Conservation (phyloP, 30 jellyfish, hydroid and myxozoan species). For the Morbakka virulenta region DNA sequence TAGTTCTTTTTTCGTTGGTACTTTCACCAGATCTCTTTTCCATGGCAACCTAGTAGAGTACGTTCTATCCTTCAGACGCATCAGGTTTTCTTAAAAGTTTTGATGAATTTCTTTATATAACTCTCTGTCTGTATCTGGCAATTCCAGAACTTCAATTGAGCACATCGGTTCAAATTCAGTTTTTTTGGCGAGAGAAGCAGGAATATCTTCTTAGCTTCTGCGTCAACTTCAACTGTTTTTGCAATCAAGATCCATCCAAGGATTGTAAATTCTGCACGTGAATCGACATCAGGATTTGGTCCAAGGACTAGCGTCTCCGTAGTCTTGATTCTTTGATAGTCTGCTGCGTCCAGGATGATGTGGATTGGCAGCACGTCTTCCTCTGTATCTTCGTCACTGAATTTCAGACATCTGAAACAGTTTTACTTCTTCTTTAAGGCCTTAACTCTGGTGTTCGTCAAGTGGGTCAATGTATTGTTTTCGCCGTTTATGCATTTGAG, state of each 20-base stretch:
- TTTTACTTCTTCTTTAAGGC: conserved; percentile 24
- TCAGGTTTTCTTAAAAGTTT: conserved; percentile 19
- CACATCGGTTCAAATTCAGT: conserved; percentile 49
- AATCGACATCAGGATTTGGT: too few species aligned
- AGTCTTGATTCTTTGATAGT: too few species aligned
- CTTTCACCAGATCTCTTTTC: too few species aligned
- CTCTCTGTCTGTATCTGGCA: conserved; percentile 33
- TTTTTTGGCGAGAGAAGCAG: too few species aligned
- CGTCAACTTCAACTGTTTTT: conserved; percentile 25
- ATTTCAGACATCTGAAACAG: conserved; percentile 8
- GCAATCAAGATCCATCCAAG: conserved; percentile 59
- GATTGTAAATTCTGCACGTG: conserved; percentile 62
- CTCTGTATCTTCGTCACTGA: too few species aligned
- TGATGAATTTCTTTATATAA: conserved; percentile 21
- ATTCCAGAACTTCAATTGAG: conserved; percentile 45
- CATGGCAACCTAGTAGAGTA: conserved; percentile 49
- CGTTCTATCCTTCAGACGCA: conserved; percentile 27
- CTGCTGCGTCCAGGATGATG: conserved; percentile 39
- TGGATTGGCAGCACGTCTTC: conserved; percentile 56
- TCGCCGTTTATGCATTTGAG: conserved; percentile 40
- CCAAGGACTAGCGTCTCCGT: conserved; percentile 60
- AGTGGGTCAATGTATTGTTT: conserved; percentile 20
- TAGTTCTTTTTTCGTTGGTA: conserved; percentile 35
- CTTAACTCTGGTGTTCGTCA: conserved; percentile 36
- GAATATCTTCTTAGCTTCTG: too few species aligned